Evolutionary conservation across 2,888 invertebrate genomes (phyloP).

Genomic region (Cactoblastis cactorum): DNA sequence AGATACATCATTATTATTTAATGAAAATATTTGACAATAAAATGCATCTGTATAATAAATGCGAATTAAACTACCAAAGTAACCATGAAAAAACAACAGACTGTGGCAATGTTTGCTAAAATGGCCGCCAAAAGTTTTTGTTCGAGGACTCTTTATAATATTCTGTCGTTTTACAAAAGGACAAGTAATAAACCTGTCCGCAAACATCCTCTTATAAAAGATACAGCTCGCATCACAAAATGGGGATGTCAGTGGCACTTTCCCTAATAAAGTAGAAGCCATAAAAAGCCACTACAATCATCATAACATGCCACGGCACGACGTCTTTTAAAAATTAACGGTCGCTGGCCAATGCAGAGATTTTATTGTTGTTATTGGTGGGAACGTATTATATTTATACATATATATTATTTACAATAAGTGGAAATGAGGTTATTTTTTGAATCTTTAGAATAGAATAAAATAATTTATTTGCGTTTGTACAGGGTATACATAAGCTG

Average conservation of each 20-base stretch:
- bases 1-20: too few species aligned
- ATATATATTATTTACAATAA: not conserved
- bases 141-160: conserved; percentile 34
- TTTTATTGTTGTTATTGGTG: conserved; percentile 11
- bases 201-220: conserved; percentile 57
- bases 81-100: conserved; percentile 13
- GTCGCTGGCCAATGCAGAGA: conserved; percentile 9
- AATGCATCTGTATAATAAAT: not conserved
- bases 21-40: too few species aligned
- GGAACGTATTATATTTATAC: not conserved
- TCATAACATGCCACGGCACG: conserved; percentile 52
- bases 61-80: not conserved
- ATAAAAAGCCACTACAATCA: conserved; percentile 77
- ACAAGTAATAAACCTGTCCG: conserved; percentile 57
- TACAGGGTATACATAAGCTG: too few species aligned
- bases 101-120: conserved; percentile 22
- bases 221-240: conserved; percentile 54
- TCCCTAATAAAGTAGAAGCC: conserved; percentile 64
- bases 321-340: conserved; percentile 60
- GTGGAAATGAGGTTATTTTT: not conserved
- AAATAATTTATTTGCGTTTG: too few species aligned
- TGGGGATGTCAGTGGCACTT: conserved; percentile 56
- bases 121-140: conserved; percentile 32
- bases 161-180: conserved; percentile 46
- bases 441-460: not conserved